phyloP scores from a whole-genome alignment of 1,140 invertebrate genomes.

The Penaeus indicus region DNA sequence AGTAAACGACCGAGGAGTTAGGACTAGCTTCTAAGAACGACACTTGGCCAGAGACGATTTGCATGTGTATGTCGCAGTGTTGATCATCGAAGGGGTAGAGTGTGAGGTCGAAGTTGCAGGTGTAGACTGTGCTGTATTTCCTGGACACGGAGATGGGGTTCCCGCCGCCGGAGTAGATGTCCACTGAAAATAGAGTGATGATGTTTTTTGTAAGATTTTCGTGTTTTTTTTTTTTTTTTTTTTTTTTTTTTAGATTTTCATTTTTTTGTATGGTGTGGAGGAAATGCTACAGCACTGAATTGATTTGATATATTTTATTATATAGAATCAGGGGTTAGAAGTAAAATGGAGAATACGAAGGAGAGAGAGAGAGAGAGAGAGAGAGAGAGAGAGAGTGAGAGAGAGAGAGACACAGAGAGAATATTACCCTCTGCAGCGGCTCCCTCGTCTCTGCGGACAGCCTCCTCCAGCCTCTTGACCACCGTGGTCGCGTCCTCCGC shows the following conservation, averaged over 20 bases:
- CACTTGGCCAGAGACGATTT: conserved; percentile 60
- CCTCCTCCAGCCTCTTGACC: conserved; percentile 19
- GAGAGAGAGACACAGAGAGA: too few relatives aligned
- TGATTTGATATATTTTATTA: too few relatives aligned
- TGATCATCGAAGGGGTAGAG: conserved; percentile 65
- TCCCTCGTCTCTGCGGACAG: conserved; percentile 41
- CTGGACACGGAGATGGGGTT: conserved; percentile 59
- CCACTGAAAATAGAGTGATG: conserved; percentile 7
- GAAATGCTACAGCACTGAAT: too few relatives aligned
- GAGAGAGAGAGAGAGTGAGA: background rate
- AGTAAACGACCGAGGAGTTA: conserved; percentile 33
- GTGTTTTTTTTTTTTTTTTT: too few relatives aligned
- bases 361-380: background rate
- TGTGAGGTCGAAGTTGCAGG: conserved; percentile 63
- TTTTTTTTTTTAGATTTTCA: too few relatives aligned
- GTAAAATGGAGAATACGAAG: too few relatives aligned
- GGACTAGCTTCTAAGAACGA: conserved; percentile 50
- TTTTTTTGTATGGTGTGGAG: too few relatives aligned
- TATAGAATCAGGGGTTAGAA: too few relatives aligned
- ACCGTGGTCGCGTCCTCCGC: conserved; percentile 51
- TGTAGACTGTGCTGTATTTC: conserved; percentile 63
- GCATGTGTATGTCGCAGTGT: conserved; percentile 59
- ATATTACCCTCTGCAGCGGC: conserved; percentile 46
- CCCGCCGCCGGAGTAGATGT: conserved; percentile 57
- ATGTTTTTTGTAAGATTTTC: too few relatives aligned